phyloP scores from a whole-genome alignment of 2,888 invertebrate genomes.

The Tetheella fluctuosa region DNA sequence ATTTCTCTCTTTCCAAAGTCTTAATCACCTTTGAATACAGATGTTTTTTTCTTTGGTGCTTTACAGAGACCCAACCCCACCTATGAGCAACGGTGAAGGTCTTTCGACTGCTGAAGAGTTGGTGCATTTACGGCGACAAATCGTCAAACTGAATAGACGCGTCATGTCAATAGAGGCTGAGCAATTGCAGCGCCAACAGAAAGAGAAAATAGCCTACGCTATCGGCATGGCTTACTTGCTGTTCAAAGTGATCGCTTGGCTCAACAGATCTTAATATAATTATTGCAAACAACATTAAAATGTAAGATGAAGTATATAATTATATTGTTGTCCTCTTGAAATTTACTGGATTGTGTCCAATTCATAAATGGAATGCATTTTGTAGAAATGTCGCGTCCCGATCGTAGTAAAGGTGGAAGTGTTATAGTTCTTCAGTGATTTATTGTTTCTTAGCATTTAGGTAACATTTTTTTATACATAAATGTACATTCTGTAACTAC shows the following conservation, averaged over 20 bases:
- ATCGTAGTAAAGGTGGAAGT: constrained; percentile 57
- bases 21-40: no score
- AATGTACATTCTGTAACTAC: constrained; percentile 57
- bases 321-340: constrained; percentile 67
- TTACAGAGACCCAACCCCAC: constrained; percentile 87
- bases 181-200: constrained; percentile 91
- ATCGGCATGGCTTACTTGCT: constrained; percentile 93
- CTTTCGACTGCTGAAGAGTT: constrained; percentile 91
- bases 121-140: constrained; percentile 91
- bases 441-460: constrained; percentile 70
- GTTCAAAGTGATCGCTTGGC: constrained; percentile 93
- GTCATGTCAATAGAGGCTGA: constrained; percentile 95
- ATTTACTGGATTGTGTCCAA: constrained; percentile 47
- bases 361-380: constrained; percentile 44
- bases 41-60: background rate
- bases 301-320: constrained; percentile 70
- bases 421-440: constrained; percentile 52
- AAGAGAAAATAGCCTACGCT: constrained; percentile 93
- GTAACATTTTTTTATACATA: constrained; percentile 69
- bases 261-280: constrained; percentile 79
- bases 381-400: constrained; percentile 49
- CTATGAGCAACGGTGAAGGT: constrained; percentile 85
- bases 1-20: background rate
- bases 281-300: constrained; percentile 49
- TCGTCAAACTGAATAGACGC: constrained; percentile 93